phyloP scores from a whole-genome alignment of 2,113 vertebrate species.

The Motacilla alba region DNA sequence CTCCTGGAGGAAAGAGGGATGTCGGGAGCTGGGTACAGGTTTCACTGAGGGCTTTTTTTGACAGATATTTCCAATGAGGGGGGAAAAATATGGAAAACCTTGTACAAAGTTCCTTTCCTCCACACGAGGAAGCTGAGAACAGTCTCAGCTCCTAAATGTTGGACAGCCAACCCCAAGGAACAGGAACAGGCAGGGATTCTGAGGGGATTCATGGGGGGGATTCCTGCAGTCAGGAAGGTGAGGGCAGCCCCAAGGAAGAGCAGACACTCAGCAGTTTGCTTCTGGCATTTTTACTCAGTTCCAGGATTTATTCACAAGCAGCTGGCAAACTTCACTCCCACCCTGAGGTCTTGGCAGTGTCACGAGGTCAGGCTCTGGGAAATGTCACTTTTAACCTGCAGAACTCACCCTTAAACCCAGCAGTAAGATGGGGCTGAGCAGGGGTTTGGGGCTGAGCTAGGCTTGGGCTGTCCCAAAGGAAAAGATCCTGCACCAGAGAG shows the following conservation, averaged over 20 bases:
- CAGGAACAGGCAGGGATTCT: background rate
- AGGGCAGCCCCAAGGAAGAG: background rate
- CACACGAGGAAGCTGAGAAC: background rate
- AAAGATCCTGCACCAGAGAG: background rate
- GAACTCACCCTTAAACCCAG: background rate
- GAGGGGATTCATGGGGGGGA: background rate
- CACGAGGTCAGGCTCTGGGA: background rate
- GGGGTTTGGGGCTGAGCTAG: background rate
- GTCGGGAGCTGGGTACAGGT: background rate
- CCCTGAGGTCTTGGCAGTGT: background rate
- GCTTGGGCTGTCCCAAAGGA: background rate
- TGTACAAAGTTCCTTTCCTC: background rate
- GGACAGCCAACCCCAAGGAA: background rate
- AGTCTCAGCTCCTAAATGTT: background rate
- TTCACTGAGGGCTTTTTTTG: background rate
- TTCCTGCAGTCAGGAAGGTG: background rate
- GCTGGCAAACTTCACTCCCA: background rate
- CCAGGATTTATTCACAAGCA: background rate
- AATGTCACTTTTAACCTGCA: background rate
- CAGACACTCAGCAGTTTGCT: background rate
- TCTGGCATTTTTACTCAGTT: background rate
- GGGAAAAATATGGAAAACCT: background rate
- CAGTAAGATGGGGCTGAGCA: fast-evolving
- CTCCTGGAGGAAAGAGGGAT: background rate
- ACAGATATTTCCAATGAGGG: background rate